These are phyloP conservation scores for Mormyrops attenuatus DNA, from an alignment of 2,797 vertebrate genomes.

Conservation along the genomic window DNA sequence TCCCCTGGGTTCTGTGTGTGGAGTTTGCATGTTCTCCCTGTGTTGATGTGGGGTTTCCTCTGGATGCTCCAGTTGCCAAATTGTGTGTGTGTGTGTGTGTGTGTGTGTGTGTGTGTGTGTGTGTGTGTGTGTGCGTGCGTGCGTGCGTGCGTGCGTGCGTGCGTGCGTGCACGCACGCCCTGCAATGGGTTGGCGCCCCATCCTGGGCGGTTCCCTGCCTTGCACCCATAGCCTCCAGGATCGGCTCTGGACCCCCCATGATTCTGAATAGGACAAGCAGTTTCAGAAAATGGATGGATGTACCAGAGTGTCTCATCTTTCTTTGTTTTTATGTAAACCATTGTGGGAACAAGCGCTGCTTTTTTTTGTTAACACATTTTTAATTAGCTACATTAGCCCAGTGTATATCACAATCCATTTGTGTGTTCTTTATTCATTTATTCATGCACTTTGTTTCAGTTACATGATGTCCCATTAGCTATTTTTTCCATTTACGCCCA, in stretches of 20 bases:
- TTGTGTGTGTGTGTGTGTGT: not conserved
- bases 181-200: not conserved
- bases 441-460: not conserved
- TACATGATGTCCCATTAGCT: slow-evolving; percentile 17
- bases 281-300: not conserved
- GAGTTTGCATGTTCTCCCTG: not conserved
- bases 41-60: not conserved
- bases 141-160: too few species aligned
- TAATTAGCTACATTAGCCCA: slow-evolving; percentile 27
- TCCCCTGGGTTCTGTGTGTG: too few species aligned
- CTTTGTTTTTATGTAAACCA: not conserved
- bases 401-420: not conserved
- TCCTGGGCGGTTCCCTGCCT: not conserved
- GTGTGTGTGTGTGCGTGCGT: too few species aligned
- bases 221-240: not conserved
- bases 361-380: slow-evolving; percentile 39
- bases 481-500: not conserved
- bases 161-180: too few species aligned
- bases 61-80: not conserved
- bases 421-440: not conserved
- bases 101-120: too few species aligned
- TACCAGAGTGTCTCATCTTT: not conserved
- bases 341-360: too few species aligned
- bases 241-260: not conserved
- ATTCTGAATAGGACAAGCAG: not conserved